Evolutionary conservation across 2,113 vertebrate genomes (phyloP).

Genomic region (Gopherus flavomarginatus): DNA sequence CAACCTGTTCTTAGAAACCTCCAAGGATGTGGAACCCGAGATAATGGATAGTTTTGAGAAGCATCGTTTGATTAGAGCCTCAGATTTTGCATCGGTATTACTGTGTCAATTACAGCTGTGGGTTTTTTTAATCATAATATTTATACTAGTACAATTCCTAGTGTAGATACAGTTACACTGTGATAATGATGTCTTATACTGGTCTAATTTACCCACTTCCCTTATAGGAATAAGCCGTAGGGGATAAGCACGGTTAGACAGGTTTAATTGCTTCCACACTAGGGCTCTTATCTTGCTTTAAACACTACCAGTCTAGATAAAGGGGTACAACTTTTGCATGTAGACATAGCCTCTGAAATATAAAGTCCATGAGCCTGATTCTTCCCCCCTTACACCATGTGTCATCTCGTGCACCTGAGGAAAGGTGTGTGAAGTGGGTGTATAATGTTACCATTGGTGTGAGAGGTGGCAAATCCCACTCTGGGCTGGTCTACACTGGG

Average conservation of each 20-base stretch:
- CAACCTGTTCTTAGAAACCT: neutral
- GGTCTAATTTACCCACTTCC: neutral
- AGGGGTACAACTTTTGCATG: neutral
- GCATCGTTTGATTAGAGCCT: neutral
- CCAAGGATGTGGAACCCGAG: neutral
- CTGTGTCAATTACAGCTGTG: neutral
- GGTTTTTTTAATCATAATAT: neutral
- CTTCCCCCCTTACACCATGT: neutral
- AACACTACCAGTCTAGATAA: neutral
- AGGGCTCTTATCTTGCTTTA: neutral
- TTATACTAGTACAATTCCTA: neutral
- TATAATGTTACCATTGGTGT: rapidly evolving
- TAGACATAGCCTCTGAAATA: neutral
- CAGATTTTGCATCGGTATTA: neutral
- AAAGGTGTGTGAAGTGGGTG: neutral
- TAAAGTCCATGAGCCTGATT: neutral
- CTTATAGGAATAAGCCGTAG: neutral
- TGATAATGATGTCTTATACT: neutral
- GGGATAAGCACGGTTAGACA: neutral
- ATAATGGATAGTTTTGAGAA: neutral
- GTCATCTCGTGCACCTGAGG: neutral
- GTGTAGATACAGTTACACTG: neutral
- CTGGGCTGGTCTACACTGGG: too few relatives aligned
- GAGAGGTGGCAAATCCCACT: neutral
- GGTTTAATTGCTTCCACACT: neutral